phyloP scores from a whole-genome alignment of 2,888 invertebrate genomes.

The Diploptera punctata region DNA sequence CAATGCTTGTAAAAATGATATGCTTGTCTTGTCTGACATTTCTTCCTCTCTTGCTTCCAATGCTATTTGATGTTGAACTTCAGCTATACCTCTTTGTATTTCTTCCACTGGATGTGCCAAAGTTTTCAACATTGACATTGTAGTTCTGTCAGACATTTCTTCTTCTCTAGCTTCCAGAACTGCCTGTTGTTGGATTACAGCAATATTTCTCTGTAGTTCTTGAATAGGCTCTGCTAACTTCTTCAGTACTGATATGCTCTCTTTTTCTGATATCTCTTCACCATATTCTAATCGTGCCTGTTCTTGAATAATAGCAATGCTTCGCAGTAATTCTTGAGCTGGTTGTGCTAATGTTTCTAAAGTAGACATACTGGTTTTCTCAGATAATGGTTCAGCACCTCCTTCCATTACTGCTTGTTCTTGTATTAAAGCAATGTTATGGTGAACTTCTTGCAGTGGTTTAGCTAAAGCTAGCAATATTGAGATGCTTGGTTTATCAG shows the following conservation, averaged over 20 bases:
- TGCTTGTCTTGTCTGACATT: slow-evolving; percentile 47
- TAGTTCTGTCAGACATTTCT: slow-evolving; percentile 26
- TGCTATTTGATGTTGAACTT: slow-evolving; percentile 12
- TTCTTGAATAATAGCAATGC: slow-evolving; percentile 13
- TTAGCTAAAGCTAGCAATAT: slow-evolving; percentile 51
- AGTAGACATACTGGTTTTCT: slow-evolving; percentile 34
- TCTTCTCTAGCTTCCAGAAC: slow-evolving; percentile 31
- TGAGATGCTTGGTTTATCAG: slow-evolving; percentile 51
- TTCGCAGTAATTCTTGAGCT: slow-evolving; percentile 1
- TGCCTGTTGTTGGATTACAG: slow-evolving; percentile 53
- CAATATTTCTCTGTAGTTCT: slow-evolving; percentile 53
- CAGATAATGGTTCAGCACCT: slow-evolving; percentile 41
- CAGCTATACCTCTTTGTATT: background rate
- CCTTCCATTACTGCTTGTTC: slow-evolving; percentile 8
- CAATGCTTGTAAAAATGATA: slow-evolving; percentile 53
- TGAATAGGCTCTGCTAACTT: slow-evolving; percentile 59
- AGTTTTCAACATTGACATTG: slow-evolving; percentile 13
- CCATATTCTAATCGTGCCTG: slow-evolving; percentile 23
- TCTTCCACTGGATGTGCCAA: slow-evolving; percentile 25
- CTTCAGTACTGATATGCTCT: slow-evolving; percentile 64
- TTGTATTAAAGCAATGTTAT: slow-evolving; percentile 10
- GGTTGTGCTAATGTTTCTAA: slow-evolving; percentile 19
- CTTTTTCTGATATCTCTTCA: slow-evolving; percentile 62
- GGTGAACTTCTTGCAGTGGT: slow-evolving; percentile 48
- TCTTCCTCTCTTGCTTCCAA: slow-evolving; percentile 28